Percentiles rank a stretch among this genome's conserved stretches.
These are phyloP conservation scores for Liasis olivaceus DNA, from an alignment of 2,797 vertebrate genomes.

Conservation along the genomic window DNA sequence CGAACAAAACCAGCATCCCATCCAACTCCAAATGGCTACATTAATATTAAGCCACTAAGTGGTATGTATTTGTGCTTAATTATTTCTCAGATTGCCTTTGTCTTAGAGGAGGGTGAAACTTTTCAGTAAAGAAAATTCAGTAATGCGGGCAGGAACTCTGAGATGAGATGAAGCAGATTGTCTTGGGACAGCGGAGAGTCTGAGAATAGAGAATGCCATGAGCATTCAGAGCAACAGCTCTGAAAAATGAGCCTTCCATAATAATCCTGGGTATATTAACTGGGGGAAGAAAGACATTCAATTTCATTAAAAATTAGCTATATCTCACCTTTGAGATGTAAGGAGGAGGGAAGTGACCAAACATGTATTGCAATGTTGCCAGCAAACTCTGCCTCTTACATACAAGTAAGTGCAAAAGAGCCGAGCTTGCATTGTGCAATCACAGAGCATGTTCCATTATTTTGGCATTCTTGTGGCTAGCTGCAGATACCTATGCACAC, in stretches of 20 bases:
- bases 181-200: background rate
- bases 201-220: too few species aligned
- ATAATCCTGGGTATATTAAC: background rate
- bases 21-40: background rate
- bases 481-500: too few species aligned
- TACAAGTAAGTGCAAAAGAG: background rate
- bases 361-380: background rate
- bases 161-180: background rate
- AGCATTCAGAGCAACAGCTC: background rate
- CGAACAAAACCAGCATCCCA: fast-evolving
- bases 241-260: background rate
- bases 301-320: background rate
- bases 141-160: background rate
- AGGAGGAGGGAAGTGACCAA: background rate
- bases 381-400: background rate
- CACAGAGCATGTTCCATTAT: background rate
- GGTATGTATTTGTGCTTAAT: background rate
- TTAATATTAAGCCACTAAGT: background rate
- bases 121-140: background rate
- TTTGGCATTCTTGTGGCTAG: background rate
- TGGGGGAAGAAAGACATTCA: background rate
- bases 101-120: background rate
- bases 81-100: background rate
- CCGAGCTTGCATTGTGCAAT: too few species aligned
- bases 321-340: background rate